Evolutionary conservation across 2,113 vertebrate species (phyloP).

Genomic region (Oreochromis tanganicae): DNA sequence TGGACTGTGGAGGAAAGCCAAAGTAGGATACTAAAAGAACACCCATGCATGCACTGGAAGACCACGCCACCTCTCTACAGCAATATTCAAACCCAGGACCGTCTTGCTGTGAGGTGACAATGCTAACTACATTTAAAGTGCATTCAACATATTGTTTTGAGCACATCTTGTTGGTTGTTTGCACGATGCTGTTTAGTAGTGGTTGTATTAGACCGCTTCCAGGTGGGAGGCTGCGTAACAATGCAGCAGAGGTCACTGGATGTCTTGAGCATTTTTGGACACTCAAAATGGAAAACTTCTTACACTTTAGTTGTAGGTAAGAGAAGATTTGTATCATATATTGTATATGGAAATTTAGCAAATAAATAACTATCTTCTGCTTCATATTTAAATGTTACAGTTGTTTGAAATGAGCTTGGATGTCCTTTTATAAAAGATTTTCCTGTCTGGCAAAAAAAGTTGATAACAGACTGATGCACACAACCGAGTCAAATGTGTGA

Average conservation of each 20-base stretch:
- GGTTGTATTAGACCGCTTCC: neutral
- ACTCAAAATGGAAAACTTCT: neutral
- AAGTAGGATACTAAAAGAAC: neutral
- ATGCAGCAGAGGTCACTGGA: neutral
- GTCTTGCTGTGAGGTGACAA: neutral
- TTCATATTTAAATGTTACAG: neutral
- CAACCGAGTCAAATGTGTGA: fast-evolving
- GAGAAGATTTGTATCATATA: fast-evolving
- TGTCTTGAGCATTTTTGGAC: neutral
- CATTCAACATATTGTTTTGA: neutral
- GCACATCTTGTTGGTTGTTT: neutral
- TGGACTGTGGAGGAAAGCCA: neutral
- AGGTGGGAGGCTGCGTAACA: neutral
- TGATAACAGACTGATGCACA: neutral
- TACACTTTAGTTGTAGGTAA: neutral
- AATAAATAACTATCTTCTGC: neutral
- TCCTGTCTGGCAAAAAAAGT: neutral
- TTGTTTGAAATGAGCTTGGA: neutral
- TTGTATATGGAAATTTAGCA: fast-evolving
- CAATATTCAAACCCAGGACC: fast-evolving
- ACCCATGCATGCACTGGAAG: neutral
- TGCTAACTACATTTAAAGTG: neutral
- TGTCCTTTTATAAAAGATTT: neutral
- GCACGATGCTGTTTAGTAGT: neutral
- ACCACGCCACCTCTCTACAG: neutral